A percentile compares a stretch with the other conserved stretches of the same genome.
These are phyloP conservation scores for Grantiella picta DNA, from an alignment of 2,113 vertebrate genomes.

Conservation along the genomic window DNA sequence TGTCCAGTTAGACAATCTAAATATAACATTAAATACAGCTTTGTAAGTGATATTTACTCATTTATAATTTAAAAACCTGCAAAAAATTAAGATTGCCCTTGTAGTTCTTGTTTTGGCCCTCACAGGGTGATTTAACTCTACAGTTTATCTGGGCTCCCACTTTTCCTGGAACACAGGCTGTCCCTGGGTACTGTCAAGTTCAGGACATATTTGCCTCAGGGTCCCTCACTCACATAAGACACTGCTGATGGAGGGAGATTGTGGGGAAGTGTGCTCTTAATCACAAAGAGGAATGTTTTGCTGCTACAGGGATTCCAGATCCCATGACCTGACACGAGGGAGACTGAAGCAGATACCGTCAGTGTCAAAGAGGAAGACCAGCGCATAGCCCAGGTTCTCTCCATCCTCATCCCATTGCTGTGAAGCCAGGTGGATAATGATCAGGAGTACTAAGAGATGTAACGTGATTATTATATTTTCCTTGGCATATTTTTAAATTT, in stretches of 20 bases:
- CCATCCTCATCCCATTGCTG: neutral
- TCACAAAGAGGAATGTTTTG: neutral
- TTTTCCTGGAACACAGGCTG: neutral
- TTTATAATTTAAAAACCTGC: neutral
- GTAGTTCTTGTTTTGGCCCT: neutral
- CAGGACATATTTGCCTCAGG: neutral
- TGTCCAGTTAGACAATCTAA: neutral
- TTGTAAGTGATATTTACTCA: neutral
- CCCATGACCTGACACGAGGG: neutral
- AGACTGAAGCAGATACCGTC: neutral
- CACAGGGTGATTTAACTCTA: neutral
- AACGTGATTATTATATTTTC: neutral
- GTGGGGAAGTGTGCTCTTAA: neutral
- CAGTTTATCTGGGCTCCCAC: neutral
- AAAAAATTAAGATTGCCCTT: neutral
- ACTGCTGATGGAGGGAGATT: neutral
- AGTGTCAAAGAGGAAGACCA: neutral
- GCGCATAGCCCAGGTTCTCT: neutral
- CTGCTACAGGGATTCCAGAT: neutral
- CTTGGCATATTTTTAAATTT: neutral
- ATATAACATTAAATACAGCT: neutral
- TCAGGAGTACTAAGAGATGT: neutral
- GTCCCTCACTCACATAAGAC: fast-evolving
- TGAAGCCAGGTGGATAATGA: neutral
- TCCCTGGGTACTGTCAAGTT: neutral